A percentile compares a stretch with the other conserved stretches of the same genome.
These are phyloP conservation scores for Cantharis flavilabris DNA, from an alignment of 2,888 invertebrate species.

Conservation along the genomic window DNA sequence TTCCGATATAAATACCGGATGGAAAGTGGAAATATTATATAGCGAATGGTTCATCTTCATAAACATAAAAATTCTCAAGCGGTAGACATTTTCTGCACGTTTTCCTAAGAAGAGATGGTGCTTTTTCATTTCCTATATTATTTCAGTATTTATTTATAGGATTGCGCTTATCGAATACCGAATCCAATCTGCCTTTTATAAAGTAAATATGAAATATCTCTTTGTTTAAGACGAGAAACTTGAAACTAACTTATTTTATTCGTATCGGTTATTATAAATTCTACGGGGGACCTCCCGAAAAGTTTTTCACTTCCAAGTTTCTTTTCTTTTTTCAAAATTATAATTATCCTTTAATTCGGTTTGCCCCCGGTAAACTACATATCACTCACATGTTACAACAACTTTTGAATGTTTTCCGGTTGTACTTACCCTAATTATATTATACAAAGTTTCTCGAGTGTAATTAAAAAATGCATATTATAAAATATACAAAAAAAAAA, in stretches of 20 bases:
- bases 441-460: neutral
- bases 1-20: neutral
- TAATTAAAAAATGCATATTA: neutral
- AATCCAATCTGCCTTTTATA: conserved; percentile 31
- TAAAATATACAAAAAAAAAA: neutral
- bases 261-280: neutral
- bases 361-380: neutral
- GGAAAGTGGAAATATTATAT: neutral
- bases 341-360: neutral
- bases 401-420: neutral
- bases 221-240: conserved; percentile 33
- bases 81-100: conserved; percentile 38
- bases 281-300: neutral
- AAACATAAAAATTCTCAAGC: conserved; percentile 22
- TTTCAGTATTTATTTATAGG: conserved; percentile 48
- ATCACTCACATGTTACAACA: neutral
- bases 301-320: neutral
- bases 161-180: conserved; percentile 45
- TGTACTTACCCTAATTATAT: neutral
- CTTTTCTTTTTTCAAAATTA: neutral
- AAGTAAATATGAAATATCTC: conserved; percentile 38
- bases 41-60: conserved; percentile 12
- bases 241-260: neutral
- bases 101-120: conserved; percentile 39
- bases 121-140: conserved; percentile 48